Conservation (phyloP, 2,888 invertebrate species). For the Bombylius discolor region DNA sequence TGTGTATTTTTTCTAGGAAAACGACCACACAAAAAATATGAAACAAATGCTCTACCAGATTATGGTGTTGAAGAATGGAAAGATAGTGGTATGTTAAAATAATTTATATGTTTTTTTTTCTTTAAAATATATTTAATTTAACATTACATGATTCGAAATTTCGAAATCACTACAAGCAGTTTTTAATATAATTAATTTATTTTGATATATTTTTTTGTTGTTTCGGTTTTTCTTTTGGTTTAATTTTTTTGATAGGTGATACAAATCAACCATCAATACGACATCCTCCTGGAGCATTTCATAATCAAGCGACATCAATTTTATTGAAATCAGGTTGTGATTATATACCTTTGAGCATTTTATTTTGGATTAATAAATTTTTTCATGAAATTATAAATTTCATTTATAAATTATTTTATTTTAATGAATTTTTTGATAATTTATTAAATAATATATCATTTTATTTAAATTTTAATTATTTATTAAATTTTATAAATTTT, state of each 20-base stretch:
- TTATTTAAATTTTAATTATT: no score
- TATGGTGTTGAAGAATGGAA: conserved; percentile 64
- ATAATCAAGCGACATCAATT: conserved; percentile 31
- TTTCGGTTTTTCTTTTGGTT: no score
- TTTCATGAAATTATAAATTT: background rate
- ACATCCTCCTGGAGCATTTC: conserved; percentile 38
- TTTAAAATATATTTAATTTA: no score
- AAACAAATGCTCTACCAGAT: conserved; percentile 50
- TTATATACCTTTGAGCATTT: background rate
- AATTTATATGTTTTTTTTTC: no score
- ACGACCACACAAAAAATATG: conserved; percentile 38
- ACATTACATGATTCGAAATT: no score
- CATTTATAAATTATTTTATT: no score
- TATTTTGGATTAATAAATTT: background rate
- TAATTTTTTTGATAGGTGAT: conserved; percentile 24
- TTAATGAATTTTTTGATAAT: no score
- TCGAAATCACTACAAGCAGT: no score
- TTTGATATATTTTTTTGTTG: no score
- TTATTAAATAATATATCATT: no score
- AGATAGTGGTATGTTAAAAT: conserved; percentile 35
- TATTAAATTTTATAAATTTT: no score
- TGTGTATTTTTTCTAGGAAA: conserved; percentile 24
- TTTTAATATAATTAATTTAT: no score
- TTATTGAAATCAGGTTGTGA: conserved; percentile 3
- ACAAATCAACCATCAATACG: conserved; percentile 35